Percentiles rank a stretch among this genome's conserved stretches.
These are phyloP conservation scores for Brachyopa scutellaris DNA, from an alignment of 2,888 invertebrate genomes.

Conservation along the genomic window DNA sequence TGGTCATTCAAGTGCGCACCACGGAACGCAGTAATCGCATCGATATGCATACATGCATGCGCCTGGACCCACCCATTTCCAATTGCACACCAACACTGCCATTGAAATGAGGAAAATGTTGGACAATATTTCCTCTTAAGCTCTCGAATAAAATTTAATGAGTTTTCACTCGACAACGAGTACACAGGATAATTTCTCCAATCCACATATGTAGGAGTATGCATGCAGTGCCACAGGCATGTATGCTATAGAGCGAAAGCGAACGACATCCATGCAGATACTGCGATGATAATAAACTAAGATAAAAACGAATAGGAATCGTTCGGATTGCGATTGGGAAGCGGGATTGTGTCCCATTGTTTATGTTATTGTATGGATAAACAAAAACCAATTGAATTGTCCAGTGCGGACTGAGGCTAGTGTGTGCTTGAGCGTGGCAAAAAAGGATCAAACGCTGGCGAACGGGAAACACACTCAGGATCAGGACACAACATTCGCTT, in stretches of 20 bases:
- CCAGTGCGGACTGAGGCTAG: slow-evolving; percentile 45
- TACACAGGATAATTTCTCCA: slow-evolving; percentile 67
- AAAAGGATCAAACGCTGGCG: slow-evolving; percentile 57
- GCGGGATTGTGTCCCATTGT: slow-evolving; percentile 68
- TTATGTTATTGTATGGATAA: slow-evolving; percentile 70
- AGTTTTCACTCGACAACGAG: slow-evolving; percentile 75
- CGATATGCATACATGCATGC: slow-evolving; percentile 36
- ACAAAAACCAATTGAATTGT: slow-evolving; percentile 73
- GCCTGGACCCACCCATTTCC: slow-evolving; percentile 37
- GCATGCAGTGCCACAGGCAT: not conserved
- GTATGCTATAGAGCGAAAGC: no score
- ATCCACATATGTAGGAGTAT: slow-evolving; percentile 52
- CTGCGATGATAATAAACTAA: slow-evolving; percentile 71
- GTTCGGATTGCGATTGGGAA: slow-evolving; percentile 72
- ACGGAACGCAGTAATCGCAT: not conserved
- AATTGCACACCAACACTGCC: slow-evolving; percentile 39
- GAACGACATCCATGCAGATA: slow-evolving; percentile 67
- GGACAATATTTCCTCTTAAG: slow-evolving; percentile 76
- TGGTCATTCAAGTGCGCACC: not conserved
- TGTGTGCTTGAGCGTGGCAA: slow-evolving; percentile 54
- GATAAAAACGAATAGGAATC: slow-evolving; percentile 72
- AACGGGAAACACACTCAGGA: slow-evolving; percentile 36
- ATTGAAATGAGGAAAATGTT: slow-evolving; percentile 71
- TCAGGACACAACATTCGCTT: slow-evolving; percentile 38
- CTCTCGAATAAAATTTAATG: slow-evolving; percentile 80